phyloP scores from a whole-genome alignment of 2,888 invertebrate species.

The Drosophila maculinotata region DNA sequence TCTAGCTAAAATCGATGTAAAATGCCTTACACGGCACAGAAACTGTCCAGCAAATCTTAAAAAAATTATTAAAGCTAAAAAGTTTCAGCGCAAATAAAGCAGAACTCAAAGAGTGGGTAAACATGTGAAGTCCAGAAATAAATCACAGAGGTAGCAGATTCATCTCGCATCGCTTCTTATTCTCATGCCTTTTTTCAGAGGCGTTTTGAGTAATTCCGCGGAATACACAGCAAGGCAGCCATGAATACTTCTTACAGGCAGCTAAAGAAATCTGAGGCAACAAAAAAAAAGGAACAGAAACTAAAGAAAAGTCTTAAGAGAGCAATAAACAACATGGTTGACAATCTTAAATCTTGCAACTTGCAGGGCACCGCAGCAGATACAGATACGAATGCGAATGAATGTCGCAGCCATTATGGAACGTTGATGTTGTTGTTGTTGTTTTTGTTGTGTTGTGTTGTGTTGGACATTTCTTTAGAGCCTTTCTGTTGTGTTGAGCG shows the following conservation, averaged over 20 bases:
- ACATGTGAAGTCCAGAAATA: slow-evolving; percentile 40
- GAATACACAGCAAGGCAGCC: slow-evolving; percentile 53
- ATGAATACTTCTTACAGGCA: slow-evolving; percentile 22
- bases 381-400: slow-evolving; percentile 74
- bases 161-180: slow-evolving; percentile 46
- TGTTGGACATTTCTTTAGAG: slow-evolving; percentile 63
- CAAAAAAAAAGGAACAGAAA: slow-evolving; percentile 35
- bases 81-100: background rate
- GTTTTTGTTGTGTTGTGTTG: slow-evolving; percentile 26
- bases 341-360: slow-evolving; percentile 80
- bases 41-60: too few relatives aligned
- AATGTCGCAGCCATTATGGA: slow-evolving; percentile 81
- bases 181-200: slow-evolving; percentile 46
- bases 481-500: slow-evolving; percentile 8
- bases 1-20: too few relatives aligned
- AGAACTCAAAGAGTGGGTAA: background rate
- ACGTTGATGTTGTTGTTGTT: slow-evolving; percentile 28
- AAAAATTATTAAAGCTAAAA: background rate
- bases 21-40: too few relatives aligned
- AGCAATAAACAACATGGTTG: slow-evolving; percentile 81
- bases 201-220: slow-evolving; percentile 72
- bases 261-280: slow-evolving; percentile 28
- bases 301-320: slow-evolving; percentile 77
- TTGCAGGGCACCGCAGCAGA: slow-evolving; percentile 64
- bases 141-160: slow-evolving; percentile 56